A percentile compares a stretch with the other conserved stretches of the same genome.
Conservation (phyloP, 2,113 vertebrate species). For the Cyphomyrus plagiostoma region DNA sequence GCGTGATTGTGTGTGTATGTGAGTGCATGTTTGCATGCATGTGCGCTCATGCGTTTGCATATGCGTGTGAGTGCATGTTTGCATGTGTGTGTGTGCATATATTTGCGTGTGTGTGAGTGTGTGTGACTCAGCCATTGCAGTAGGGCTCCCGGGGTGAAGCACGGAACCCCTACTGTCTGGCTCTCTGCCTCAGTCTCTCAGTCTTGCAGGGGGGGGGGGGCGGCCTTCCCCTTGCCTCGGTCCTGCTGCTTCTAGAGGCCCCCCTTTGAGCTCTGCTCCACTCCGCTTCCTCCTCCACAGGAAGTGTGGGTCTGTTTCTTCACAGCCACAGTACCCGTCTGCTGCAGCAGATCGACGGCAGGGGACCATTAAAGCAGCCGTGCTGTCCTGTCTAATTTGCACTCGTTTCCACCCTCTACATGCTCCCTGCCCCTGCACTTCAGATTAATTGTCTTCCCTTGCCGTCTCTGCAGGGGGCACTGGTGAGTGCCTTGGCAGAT, state of each 20-base stretch:
- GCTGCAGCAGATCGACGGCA: not conserved
- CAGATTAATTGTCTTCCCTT: not conserved
- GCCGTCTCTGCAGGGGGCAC: conserved; percentile 71
- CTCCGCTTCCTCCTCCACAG: conserved; percentile 2
- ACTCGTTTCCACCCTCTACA: not conserved
- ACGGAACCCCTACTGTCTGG: not conserved
- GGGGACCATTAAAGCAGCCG: not conserved
- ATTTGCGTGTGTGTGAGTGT: too few species aligned
- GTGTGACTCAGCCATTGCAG: not conserved
- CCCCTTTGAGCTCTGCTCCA: not conserved
- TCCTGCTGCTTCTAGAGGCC: not conserved
- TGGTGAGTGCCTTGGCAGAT: conserved; percentile 97
- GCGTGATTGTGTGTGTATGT: not conserved
- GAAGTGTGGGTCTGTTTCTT: not conserved
- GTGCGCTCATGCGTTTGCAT: not conserved
- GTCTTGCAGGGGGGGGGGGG: not conserved
- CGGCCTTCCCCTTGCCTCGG: not conserved
- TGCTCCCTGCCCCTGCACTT: not conserved
- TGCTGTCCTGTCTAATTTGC: not conserved
- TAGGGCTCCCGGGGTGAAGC: not conserved
- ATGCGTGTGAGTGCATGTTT: not conserved
- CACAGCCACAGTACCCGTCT: not conserved
- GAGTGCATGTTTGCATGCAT: not conserved
- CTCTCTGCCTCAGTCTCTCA: not conserved
- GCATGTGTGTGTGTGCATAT: too few species aligned